phyloP scores from a whole-genome alignment of 1,140 invertebrate genomes.

The Epicauta chinensis region DNA sequence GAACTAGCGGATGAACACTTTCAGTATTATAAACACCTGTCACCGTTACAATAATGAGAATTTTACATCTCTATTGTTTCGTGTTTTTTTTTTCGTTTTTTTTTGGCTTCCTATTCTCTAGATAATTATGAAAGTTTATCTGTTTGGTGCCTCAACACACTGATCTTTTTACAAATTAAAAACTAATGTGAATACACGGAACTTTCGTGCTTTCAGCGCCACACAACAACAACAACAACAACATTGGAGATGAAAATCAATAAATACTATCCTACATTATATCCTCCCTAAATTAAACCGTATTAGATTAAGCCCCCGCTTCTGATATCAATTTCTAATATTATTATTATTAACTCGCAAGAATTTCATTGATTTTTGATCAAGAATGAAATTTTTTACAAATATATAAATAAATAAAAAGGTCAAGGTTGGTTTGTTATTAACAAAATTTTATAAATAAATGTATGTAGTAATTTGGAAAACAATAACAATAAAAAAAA shows the following conservation, averaged over 20 bases:
- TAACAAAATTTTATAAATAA: too few species aligned
- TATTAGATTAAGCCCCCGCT: neutral
- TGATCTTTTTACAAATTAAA: neutral
- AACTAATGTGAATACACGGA: slow-evolving; percentile 1
- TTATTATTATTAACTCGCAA: too few species aligned
- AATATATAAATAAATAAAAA: too few species aligned
- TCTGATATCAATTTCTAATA: neutral
- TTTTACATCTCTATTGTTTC: slow-evolving; percentile 3
- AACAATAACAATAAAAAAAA: too few species aligned
- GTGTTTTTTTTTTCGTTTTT: too few species aligned
- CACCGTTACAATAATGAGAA: neutral
- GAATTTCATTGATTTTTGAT: too few species aligned
- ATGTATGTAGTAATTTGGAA: too few species aligned
- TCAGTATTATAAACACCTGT: neutral
- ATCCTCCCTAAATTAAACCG: neutral
- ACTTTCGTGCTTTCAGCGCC: slow-evolving; percentile 7
- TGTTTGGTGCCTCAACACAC: too few species aligned
- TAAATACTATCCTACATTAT: neutral
- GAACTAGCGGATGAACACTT: neutral
- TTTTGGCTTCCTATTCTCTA: too few species aligned
- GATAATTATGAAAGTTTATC: too few species aligned
- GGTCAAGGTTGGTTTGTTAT: too few species aligned
- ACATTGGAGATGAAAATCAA: neutral
- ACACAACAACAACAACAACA: neutral
- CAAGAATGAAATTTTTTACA: too few species aligned